Percentiles rank a stretch among this genome's conserved stretches.
Evolutionary conservation across 2,113 vertebrate genomes (phyloP).

Genomic region (Sigmodon hispidus): DNA sequence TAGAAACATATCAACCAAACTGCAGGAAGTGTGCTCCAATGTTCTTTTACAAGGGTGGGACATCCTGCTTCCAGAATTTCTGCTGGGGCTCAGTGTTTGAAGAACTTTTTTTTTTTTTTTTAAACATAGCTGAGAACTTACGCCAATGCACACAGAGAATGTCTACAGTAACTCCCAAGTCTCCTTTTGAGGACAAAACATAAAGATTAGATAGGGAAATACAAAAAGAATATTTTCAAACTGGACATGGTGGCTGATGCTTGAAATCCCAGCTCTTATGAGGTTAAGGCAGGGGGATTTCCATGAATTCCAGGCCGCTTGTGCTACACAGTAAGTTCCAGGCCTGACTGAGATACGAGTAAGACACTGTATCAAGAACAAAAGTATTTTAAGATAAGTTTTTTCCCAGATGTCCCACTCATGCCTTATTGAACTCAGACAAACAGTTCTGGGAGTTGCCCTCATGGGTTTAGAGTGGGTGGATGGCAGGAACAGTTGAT

Average conservation of each 20-base stretch:
- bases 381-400: slow-evolving; percentile 25
- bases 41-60: slow-evolving; percentile 1
- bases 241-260: not conserved
- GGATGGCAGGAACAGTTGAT: slow-evolving; percentile 11
- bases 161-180: slow-evolving; percentile 22
- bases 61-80: slow-evolving; percentile 33
- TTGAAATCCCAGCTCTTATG: not conserved
- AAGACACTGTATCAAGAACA: not conserved
- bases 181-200: slow-evolving; percentile 7
- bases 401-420: not conserved
- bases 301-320: not conserved
- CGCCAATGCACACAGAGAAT: not conserved
- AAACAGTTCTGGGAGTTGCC: slow-evolving; percentile 7
- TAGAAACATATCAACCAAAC: slow-evolving; percentile 38
- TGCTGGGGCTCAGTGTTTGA: not conserved
- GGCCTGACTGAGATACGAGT: not conserved
- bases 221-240: not conserved
- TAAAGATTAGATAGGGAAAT: not conserved
- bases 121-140: slow-evolving; percentile 4
- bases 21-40: not conserved
- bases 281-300: not conserved
- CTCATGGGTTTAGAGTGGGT: not conserved
- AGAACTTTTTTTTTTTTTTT: slow-evolving; percentile 40
- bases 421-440: slow-evolving; percentile 10
- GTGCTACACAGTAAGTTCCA: not conserved